Percentiles rank a stretch among this genome's conserved stretches.
phyloP scores from a whole-genome alignment of 2,888 invertebrate species.

The Azorinus chamasolen region DNA sequence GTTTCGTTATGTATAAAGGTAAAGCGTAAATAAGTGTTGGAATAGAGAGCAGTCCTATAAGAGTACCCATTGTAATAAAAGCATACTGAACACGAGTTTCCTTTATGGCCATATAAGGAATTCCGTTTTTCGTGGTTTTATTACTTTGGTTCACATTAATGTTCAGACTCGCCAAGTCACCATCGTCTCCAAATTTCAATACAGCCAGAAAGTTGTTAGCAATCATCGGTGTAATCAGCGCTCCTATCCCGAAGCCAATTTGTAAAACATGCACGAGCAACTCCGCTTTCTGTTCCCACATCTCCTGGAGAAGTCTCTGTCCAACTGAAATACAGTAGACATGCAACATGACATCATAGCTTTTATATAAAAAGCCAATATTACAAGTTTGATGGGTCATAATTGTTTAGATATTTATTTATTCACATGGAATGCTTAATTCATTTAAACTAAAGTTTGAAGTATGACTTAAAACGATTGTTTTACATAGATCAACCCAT shows the following conservation, averaged over 20 bases:
- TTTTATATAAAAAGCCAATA: no score
- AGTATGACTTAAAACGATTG: no score
- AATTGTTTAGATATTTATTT: no score
- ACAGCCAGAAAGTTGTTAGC: conserved; percentile 68
- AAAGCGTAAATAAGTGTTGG: conserved; percentile 55
- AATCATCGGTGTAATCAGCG: conserved; percentile 65
- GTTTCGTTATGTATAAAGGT: conserved; percentile 14
- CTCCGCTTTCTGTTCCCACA: conserved; percentile 70
- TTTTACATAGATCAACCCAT: no score
- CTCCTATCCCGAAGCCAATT: conserved; percentile 75
- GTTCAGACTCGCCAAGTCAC: not conserved
- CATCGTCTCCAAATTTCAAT: conserved; percentile 25
- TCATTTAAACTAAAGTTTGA: no score
- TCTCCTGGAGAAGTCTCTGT: conserved; percentile 63
- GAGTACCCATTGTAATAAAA: conserved; percentile 51
- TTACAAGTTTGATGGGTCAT: no score
- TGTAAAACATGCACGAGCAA: conserved; percentile 72
- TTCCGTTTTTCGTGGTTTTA: not conserved
- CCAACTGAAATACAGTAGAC: conserved; percentile 74
- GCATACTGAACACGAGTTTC: conserved; percentile 53
- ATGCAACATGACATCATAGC: no score
- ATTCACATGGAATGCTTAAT: no score
- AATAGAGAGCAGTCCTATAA: conserved; percentile 37
- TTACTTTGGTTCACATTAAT: not conserved
- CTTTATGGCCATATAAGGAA: conserved; percentile 31